Base-by-base conservation (phyloP, 2,797 vertebrate species). In the Glossophaga mutica region DNA sequence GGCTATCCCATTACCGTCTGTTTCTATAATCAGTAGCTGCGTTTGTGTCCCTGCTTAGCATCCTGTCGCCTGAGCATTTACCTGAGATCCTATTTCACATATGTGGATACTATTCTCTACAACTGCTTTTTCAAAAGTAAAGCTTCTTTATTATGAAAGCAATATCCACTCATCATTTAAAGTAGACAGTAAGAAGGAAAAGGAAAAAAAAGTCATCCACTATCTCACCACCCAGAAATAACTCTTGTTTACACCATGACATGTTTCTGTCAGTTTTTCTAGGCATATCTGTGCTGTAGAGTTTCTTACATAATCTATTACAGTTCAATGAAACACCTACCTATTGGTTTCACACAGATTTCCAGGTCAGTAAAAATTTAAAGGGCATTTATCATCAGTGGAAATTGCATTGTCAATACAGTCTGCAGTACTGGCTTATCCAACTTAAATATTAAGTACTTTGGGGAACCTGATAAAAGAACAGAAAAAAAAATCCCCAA, bases 381-480 rank as follows among this genome's bases (percentile, higher is more conserved):
- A 84, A 94, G 46, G n/a, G 29, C 46, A 93, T 39, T 44, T 92
- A 21, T 52, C 95, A 91, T 87, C 82, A 48, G 18, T 84, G n/a
- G 68, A 44, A 92, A 94, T 73, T 46, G 32, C 46, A 52, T 0
- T 18, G 48, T 76, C 8, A 71, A 79, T 8, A 6, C 5, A 32
- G 7, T 48, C 77, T 39, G 70, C 44, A 90, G 68, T 84, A n/a
- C 1, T 32, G 29, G 37, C 55, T 94, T 92, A 42, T 55, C 42
- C 68, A 86, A 88, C 14, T 68, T 32, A 21, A 94, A 81, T 65
- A 67, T 24, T 39, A 83, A 87, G n/a, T 42, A 77, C 59, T 94
- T 94, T 62, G 44, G 44, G 94, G 85, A 96, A 87, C 46, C 97
- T 97, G 91, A 81, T 87, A 68, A 95, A 87, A 96, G 67, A 85